A percentile compares a stretch with the other conserved stretches of the same genome.
Conservation (phyloP, 2,888 invertebrate species). For the Tachina lurida region DNA sequence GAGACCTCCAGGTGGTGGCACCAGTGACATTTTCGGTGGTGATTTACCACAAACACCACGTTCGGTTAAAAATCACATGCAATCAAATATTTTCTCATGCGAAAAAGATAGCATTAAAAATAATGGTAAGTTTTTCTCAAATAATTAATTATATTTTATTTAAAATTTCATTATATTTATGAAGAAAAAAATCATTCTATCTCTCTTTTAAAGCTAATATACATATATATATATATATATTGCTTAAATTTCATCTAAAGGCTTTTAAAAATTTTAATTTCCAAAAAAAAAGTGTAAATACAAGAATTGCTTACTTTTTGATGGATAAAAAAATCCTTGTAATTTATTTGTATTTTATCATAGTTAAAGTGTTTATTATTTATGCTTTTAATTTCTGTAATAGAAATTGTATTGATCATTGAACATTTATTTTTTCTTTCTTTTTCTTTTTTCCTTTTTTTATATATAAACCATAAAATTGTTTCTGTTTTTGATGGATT, state of each 20-base stretch:
- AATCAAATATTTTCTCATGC: slow-evolving; percentile 83
- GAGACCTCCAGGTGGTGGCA: slow-evolving; percentile 87
- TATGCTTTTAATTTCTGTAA: slow-evolving; percentile 42
- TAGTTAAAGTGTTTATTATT: slow-evolving; percentile 20
- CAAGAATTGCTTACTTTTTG: slow-evolving; percentile 56
- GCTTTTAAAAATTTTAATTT: slow-evolving; percentile 12
- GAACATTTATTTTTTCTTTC: slow-evolving; percentile 64
- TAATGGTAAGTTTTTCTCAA: slow-evolving; percentile 78
- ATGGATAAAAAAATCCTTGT: slow-evolving; percentile 27
- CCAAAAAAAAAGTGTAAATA: slow-evolving; percentile 47
- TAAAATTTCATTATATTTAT: slow-evolving; percentile 6
- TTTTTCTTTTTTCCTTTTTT: slow-evolving; percentile 61
- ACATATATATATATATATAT: slow-evolving; percentile 42
- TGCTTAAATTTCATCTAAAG: slow-evolving; percentile 36
- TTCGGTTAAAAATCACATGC: slow-evolving; percentile 82
- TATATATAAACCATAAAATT: slow-evolving; percentile 43
- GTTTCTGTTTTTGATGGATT: slow-evolving; percentile 64
- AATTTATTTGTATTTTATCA: slow-evolving; percentile 48
- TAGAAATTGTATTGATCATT: slow-evolving; percentile 61
- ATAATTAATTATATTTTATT: slow-evolving; percentile 14
- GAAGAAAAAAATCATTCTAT: not conserved
- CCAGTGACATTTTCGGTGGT: slow-evolving; percentile 85
- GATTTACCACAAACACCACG: slow-evolving; percentile 82
- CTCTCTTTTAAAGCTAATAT: slow-evolving; percentile 37
- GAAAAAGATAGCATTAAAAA: slow-evolving; percentile 81